These are phyloP conservation scores for Entosphenus tridentatus DNA, from an alignment of 2,113 vertebrate genomes.

Conservation along the genomic window DNA sequence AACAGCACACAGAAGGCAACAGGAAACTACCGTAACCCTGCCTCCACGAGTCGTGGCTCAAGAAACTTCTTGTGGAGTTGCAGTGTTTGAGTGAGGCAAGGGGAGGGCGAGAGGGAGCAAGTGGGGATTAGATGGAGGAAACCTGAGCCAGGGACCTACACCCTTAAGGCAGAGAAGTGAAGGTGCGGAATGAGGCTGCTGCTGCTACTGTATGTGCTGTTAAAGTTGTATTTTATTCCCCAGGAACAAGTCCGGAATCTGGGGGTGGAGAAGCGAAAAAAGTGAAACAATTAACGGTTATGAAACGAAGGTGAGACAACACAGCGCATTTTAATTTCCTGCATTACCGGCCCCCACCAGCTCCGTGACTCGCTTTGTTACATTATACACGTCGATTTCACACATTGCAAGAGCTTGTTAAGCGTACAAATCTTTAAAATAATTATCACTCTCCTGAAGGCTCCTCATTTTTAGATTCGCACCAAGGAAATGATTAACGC, in stretches of 20 bases:
- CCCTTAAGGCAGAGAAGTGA: neutral
- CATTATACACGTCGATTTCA: too few species aligned
- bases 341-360: neutral
- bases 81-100: conserved; percentile 8
- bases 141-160: neutral
- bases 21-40: too few species aligned
- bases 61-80: too few species aligned
- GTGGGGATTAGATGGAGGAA: neutral
- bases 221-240: conserved; percentile 8
- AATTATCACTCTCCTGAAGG: too few species aligned
- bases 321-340: neutral
- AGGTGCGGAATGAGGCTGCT: neutral
- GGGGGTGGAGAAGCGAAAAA: conserved; percentile 92
- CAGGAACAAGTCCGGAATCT: conserved; percentile 88
- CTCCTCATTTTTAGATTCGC: too few species aligned
- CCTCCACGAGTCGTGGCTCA: too few species aligned
- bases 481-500: too few species aligned
- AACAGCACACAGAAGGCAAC: too few species aligned
- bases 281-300: conserved; percentile 67
- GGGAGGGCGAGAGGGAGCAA: fast-evolving
- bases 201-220: neutral
- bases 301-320: conserved; percentile 51
- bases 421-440: too few species aligned
- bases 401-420: too few species aligned
- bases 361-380: neutral